Conservation (phyloP, 2,888 invertebrate genomes). For the Esperia sulphurella region DNA sequence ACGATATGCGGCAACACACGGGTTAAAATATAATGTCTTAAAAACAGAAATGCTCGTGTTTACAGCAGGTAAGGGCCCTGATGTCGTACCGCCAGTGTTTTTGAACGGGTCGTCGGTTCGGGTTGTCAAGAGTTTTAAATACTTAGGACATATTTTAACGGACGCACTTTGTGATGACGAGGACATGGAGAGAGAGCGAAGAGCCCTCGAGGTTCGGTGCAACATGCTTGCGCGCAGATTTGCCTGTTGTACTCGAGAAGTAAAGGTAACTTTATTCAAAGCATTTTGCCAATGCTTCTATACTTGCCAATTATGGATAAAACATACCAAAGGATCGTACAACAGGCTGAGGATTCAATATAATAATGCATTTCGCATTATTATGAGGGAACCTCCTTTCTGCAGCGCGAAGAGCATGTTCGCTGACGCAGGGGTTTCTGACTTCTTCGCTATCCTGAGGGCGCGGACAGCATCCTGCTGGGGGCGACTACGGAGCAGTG, state of each 20-base stretch:
- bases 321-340: background rate
- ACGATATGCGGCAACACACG: background rate
- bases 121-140: constrained; percentile 4
- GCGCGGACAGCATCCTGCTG: background rate
- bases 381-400: background rate
- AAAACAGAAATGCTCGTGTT: constrained; percentile 7
- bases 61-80: constrained; percentile 5
- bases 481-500: background rate
- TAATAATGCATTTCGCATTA: background rate
- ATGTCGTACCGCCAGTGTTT: background rate
- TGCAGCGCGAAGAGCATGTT: constrained; percentile 6
- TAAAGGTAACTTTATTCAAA: constrained; percentile 1
- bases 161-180: constrained; percentile 3
- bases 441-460: constrained; percentile 4
- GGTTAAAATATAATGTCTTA: constrained; percentile 1
- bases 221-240: constrained; percentile 13
- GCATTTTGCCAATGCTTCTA: constrained; percentile 3
- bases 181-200: constrained; percentile 9
- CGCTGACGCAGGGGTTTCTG: constrained; percentile 4
- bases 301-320: constrained; percentile 4
- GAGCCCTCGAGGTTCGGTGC: constrained; percentile 7
- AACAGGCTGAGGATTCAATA: constrained; percentile 2
- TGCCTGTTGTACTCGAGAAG: constrained; percentile 6
- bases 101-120: background rate
- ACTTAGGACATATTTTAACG: constrained; percentile 7